Conservation (phyloP, 2,888 invertebrate genomes). For the Syrista parreyssii region DNA sequence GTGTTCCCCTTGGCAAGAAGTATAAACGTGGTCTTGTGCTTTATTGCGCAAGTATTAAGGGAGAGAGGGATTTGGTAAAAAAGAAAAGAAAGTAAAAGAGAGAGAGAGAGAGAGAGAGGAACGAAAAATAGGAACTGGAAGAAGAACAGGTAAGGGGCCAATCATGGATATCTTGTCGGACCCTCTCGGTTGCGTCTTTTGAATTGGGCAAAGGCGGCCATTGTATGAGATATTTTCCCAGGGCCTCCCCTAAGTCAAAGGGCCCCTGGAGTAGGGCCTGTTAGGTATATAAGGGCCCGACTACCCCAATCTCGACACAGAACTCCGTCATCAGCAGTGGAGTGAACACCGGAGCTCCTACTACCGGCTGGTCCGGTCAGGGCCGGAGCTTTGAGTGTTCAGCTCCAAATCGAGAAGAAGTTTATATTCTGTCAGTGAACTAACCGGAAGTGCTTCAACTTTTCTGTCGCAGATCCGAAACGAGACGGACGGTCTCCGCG, state of each 20-base stretch:
- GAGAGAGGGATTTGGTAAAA: not conserved
- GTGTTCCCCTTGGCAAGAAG: not conserved
- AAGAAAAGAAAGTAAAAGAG: not conserved
- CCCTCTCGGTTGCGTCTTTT: constrained; percentile 1
- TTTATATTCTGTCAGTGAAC: constrained; percentile 29
- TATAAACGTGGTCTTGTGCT: constrained; percentile 24
- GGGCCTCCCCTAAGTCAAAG: constrained; percentile 39
- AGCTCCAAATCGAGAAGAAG: constrained; percentile 5
- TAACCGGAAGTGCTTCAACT: constrained; percentile 46
- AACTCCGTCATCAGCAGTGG: constrained; percentile 44
- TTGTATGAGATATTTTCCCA: constrained; percentile 56
- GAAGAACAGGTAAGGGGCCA: constrained; percentile 35
- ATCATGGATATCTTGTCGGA: constrained; percentile 18
- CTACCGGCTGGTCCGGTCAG: constrained; percentile 45
- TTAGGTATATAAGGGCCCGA: constrained; percentile 51
- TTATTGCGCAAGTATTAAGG: constrained; percentile 9
- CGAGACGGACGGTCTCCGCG: constrained; percentile 19
- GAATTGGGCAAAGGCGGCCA: constrained; percentile 22
- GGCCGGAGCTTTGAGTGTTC: constrained; percentile 20
- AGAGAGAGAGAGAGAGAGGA: not conserved
- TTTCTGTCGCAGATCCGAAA: constrained; percentile 52
- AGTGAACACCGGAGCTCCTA: constrained; percentile 38
- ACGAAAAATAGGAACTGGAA: not conserved
- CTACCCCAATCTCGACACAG: constrained; percentile 37
- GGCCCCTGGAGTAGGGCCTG: constrained; percentile 19